A percentile compares a stretch with the other conserved stretches of the same genome.
Conservation (phyloP, 2,113 vertebrate species). For the Psammodynastes pulverulentus region DNA sequence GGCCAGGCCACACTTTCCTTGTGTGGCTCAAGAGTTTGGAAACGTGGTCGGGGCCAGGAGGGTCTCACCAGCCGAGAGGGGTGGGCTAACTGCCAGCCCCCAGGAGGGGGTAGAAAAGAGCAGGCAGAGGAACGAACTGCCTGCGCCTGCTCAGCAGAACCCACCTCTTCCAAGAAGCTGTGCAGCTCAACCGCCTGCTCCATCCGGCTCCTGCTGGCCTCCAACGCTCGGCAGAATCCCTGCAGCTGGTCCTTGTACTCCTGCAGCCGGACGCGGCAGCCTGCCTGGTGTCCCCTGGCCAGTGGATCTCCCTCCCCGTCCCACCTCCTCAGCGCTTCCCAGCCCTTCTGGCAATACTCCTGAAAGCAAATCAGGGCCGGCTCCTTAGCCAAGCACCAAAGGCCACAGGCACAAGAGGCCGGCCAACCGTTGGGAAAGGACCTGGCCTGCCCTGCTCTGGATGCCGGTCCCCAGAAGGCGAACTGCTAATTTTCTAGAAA, state of each 20-base stretch:
- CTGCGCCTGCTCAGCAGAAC: background rate
- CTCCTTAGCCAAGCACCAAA: background rate
- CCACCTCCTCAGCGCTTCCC: constrained; percentile 70
- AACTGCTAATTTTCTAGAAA: background rate
- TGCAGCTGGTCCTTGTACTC: constrained; percentile 64
- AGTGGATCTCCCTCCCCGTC: constrained; percentile 70
- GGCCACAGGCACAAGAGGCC: background rate
- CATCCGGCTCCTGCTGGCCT: constrained; percentile 66
- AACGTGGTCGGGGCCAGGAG: background rate
- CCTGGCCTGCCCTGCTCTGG: background rate
- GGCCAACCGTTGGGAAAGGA: background rate
- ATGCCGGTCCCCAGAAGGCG: too few relatives aligned
- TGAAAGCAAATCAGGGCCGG: constrained; percentile 36
- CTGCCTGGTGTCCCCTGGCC: constrained; percentile 60
- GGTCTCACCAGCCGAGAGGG: background rate
- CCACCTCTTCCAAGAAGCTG: constrained; percentile 78
- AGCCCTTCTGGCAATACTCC: constrained; percentile 73
- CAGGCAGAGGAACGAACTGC: background rate
- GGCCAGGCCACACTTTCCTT: background rate
- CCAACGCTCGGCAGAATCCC: constrained; percentile 71
- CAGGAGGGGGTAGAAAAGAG: background rate
- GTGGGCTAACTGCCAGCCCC: background rate
- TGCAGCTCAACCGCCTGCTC: constrained; percentile 71
- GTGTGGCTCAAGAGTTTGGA: background rate
- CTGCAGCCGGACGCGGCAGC: constrained; percentile 66